Conservation (phyloP, 2,888 invertebrate genomes). For the Nephrocerus scutellatus region DNA sequence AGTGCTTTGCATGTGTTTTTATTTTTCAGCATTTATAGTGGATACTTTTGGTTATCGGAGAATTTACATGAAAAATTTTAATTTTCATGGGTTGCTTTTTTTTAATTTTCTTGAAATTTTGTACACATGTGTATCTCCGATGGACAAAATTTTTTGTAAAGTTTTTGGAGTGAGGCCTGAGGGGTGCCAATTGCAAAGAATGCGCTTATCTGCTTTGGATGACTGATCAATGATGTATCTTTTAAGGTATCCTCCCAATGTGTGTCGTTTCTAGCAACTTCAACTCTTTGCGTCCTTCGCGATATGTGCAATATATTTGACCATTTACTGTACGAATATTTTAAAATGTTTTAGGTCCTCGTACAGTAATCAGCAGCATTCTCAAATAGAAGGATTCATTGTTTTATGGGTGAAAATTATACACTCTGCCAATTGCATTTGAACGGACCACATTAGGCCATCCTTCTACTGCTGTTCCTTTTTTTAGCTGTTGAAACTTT, state of each 20-base stretch:
- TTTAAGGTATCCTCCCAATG: conserved; percentile 10
- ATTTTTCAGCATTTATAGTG: no score
- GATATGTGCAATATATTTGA: conserved; percentile 4
- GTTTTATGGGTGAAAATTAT: conserved; percentile 5
- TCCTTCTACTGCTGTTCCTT: not conserved
- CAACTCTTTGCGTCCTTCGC: conserved; percentile 10
- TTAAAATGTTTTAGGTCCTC: conserved; percentile 8
- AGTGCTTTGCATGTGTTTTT: no score
- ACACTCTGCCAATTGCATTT: not conserved
- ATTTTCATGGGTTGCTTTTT: no score
- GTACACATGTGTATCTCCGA: no score
- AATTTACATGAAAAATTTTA: no score
- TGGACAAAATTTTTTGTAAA: no score
- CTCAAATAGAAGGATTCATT: conserved; percentile 8
- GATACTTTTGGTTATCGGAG: no score
- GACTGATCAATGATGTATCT: conserved; percentile 1
- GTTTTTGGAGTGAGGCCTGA: no score
- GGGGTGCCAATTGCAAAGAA: conserved; percentile 13
- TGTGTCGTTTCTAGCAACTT: conserved; percentile 10
- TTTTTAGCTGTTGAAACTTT: not conserved
- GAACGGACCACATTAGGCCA: not conserved
- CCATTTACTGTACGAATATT: conserved; percentile 8
- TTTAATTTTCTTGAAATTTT: no score
- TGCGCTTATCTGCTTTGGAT: conserved; percentile 6
- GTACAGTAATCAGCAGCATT: conserved; percentile 10